Percentiles rank a stretch among this genome's conserved stretches.
phyloP scores from a whole-genome alignment of 2,113 vertebrate species.

The Pelecanus crispus region DNA sequence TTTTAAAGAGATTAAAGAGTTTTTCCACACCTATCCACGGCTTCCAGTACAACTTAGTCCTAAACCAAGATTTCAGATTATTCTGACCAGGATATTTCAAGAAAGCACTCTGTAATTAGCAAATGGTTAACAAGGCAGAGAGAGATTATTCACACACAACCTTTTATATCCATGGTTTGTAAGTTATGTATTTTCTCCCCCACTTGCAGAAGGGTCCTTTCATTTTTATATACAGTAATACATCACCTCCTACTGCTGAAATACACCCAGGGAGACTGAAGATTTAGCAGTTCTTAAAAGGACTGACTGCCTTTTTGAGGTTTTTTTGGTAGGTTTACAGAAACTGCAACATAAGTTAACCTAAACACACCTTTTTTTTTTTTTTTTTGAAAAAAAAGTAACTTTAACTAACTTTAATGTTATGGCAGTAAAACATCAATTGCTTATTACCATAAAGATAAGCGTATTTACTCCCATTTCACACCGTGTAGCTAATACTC shows the following conservation, averaged over 20 bases:
- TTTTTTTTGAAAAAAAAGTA: too few relatives aligned
- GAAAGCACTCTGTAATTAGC: background rate
- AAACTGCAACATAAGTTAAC: background rate
- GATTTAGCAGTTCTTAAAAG: background rate
- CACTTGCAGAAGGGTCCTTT: background rate
- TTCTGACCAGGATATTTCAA: conserved; percentile 9
- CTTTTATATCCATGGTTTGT: background rate
- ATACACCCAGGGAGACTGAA: background rate
- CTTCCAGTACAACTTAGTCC: background rate
- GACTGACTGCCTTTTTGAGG: background rate
- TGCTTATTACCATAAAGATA: background rate
- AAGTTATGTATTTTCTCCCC: background rate
- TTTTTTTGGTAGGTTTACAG: background rate
- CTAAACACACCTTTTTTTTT: background rate
- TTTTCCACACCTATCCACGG: background rate
- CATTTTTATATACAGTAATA: background rate
- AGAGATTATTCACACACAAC: background rate
- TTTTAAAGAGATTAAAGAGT: background rate
- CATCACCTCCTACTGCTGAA: background rate
- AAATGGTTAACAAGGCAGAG: background rate
- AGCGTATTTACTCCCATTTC: background rate
- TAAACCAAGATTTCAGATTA: conserved; percentile 43
- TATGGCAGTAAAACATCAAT: background rate
- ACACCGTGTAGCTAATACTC: background rate
- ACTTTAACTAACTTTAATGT: background rate